These are phyloP conservation scores for Barypeithes pellucidus DNA, from an alignment of 2,888 invertebrate genomes.

Conservation along the genomic window DNA sequence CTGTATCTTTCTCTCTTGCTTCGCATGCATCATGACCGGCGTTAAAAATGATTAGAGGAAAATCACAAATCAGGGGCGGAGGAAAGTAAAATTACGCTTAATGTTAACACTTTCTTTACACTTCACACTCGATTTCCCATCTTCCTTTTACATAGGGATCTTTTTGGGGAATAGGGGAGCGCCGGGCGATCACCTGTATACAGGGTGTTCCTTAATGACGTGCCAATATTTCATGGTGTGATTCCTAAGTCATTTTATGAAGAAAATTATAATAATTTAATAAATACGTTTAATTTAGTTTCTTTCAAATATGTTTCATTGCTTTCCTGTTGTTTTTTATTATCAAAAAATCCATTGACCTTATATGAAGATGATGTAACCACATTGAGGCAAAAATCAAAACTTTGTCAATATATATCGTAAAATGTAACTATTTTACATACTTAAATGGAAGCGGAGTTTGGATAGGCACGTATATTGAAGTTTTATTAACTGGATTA, in stretches of 20 bases:
- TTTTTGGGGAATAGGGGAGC: too few relatives aligned
- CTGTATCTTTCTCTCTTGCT: constrained; percentile 34
- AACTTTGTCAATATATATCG: constrained; percentile 32
- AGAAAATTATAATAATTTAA: too few relatives aligned
- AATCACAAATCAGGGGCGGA: constrained; percentile 29
- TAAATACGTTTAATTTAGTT: too few relatives aligned
- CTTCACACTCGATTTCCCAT: too few relatives aligned
- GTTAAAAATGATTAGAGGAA: constrained; percentile 34
- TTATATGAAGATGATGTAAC: not conserved
- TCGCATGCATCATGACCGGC: constrained; percentile 20
- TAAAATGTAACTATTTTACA: constrained; percentile 33
- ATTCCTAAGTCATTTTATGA: too few relatives aligned
- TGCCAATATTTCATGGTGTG: too few relatives aligned
- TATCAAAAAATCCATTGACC: not conserved
- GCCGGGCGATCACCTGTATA: too few relatives aligned
- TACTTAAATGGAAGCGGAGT: constrained; percentile 11
- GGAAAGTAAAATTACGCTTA: not conserved
- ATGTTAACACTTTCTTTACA: too few relatives aligned
- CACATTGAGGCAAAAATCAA: constrained; percentile 19
- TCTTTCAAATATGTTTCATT: too few relatives aligned
- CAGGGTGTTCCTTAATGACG: too few relatives aligned
- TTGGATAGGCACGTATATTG: constrained; percentile 2
- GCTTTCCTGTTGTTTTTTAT: too few relatives aligned
- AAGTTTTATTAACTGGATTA: constrained; percentile 12
- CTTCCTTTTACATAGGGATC: too few relatives aligned